These are phyloP conservation scores for Lateolabrax maculatus DNA, from an alignment of 2,797 vertebrate genomes.

Conservation along the genomic window DNA sequence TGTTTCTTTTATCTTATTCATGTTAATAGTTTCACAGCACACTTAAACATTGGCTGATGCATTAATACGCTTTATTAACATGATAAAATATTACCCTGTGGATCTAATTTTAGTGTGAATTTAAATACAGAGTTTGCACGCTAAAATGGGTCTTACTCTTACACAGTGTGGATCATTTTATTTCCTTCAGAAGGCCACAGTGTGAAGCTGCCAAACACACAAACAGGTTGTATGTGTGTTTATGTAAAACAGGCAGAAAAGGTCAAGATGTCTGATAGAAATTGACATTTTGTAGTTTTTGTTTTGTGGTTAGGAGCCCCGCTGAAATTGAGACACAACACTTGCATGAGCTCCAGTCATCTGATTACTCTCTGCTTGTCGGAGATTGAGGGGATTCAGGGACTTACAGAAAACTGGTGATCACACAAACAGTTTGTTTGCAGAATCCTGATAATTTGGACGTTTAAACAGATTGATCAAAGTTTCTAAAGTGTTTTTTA, in stretches of 20 bases:
- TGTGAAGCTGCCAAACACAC: background rate
- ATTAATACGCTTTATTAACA: no score
- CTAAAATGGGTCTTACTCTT: background rate
- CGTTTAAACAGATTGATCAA: constrained; percentile 1
- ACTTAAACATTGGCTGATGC: no score
- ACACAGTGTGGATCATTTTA: no score
- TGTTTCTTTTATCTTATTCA: no score
- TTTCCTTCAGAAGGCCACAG: no score
- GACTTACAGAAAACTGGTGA: constrained; percentile 1
- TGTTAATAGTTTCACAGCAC: no score
- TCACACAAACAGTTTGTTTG: background rate
- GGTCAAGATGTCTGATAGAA: constrained; percentile 27
- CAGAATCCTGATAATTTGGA: background rate
- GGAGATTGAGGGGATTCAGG: background rate
- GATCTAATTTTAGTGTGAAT: no score
- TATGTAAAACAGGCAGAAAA: constrained; percentile 14
- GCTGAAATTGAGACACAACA: background rate
- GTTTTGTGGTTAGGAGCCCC: background rate
- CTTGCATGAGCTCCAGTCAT: background rate
- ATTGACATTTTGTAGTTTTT: constrained; percentile 8
- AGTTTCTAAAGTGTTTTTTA: constrained; percentile 10
- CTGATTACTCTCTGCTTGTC: constrained; percentile 18
- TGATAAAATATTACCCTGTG: background rate
- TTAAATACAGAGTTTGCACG: no score
- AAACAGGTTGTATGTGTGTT: background rate